A percentile compares a stretch with the other conserved stretches of the same genome.
Conservation (phyloP, 2,888 invertebrate species). For the Tanytarsus gracilentus region DNA sequence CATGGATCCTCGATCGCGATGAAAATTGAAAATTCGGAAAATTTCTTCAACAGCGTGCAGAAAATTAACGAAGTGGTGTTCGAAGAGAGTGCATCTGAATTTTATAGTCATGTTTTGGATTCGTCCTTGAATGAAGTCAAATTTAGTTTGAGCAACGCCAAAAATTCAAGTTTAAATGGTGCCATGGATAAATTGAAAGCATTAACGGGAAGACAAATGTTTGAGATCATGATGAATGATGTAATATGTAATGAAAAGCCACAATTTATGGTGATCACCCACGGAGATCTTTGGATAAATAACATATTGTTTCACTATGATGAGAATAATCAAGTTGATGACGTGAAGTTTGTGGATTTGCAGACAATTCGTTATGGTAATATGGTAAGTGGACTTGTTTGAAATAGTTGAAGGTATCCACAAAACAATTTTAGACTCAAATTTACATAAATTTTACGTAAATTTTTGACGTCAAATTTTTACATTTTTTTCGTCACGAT, state of each 20-base stretch:
- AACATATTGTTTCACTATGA: slow-evolving; percentile 39
- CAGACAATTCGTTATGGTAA: slow-evolving; percentile 41
- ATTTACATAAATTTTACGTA: no score
- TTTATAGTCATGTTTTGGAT: slow-evolving; percentile 7
- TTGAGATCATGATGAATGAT: neutral
- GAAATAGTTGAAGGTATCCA: slow-evolving; percentile 35
- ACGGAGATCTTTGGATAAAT: slow-evolving; percentile 42
- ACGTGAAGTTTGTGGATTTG: slow-evolving; percentile 40
- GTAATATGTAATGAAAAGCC: neutral
- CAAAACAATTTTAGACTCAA: no score
- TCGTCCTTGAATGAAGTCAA: neutral
- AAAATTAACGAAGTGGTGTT: slow-evolving; percentile 39
- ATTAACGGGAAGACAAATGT: slow-evolving; percentile 1
- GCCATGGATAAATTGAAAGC: slow-evolving; percentile 1
- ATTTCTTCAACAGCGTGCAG: slow-evolving; percentile 34
- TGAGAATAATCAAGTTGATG: slow-evolving; percentile 29
- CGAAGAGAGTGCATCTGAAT: slow-evolving; percentile 29
- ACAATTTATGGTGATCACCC: slow-evolving; percentile 36
- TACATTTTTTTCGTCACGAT: no score
- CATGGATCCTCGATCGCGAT: slow-evolving; percentile 40
- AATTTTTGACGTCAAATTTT: no score
- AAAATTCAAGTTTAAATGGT: slow-evolving; percentile 12
- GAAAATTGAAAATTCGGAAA: slow-evolving; percentile 34
- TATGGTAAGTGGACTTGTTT: slow-evolving; percentile 40
- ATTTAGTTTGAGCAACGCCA: neutral